Conservation (phyloP, 2,113 vertebrate species). For the Piprites chloris region DNA sequence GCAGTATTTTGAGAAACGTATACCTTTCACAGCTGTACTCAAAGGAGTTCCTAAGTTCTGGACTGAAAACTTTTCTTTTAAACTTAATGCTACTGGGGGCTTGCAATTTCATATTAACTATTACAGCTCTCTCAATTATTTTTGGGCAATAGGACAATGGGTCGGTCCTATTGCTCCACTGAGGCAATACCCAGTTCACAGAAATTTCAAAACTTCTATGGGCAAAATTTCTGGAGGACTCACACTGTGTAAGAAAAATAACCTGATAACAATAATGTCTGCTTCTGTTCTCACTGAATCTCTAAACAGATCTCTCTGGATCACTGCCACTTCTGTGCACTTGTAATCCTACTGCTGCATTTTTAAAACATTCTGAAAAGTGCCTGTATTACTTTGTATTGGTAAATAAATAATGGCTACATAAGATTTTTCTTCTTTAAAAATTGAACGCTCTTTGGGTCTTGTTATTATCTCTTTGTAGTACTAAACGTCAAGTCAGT, state of each 20-base stretch:
- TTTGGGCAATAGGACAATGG: not conserved
- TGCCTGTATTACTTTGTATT: not conserved
- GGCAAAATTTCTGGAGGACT: not conserved
- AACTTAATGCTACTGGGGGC: not conserved
- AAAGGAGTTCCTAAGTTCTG: not conserved
- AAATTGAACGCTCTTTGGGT: not conserved
- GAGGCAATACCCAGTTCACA: not conserved
- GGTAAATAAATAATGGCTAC: not conserved
- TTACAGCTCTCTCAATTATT: not conserved
- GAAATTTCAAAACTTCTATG: not conserved
- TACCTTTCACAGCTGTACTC: not conserved
- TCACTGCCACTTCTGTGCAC: not conserved
- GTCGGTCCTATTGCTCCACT: not conserved
- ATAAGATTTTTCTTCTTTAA: not conserved
- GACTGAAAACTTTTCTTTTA: not conserved
- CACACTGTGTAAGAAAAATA: not conserved
- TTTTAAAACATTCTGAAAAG: not conserved
- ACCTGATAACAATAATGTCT: not conserved
- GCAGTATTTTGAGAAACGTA: not conserved
- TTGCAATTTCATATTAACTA: not conserved
- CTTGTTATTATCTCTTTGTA: not conserved
- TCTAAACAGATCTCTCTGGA: not conserved
- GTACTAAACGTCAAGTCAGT: not conserved
- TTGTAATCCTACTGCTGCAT: not conserved
- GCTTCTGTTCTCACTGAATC: not conserved